These are phyloP conservation scores for Zaprionus bogoriensis DNA, from an alignment of 2,888 invertebrate genomes.

Conservation along the genomic window DNA sequence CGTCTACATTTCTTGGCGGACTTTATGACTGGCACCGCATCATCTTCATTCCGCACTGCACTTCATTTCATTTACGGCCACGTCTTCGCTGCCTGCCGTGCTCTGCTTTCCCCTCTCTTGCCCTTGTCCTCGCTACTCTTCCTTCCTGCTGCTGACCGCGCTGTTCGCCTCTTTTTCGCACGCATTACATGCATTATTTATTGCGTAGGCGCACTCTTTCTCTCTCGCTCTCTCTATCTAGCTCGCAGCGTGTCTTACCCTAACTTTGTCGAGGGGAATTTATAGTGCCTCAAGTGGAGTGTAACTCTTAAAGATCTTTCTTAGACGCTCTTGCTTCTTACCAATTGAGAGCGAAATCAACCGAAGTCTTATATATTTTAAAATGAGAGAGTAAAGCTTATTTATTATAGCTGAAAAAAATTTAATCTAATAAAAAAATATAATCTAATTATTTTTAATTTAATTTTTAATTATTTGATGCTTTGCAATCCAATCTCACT, in stretches of 20 bases:
- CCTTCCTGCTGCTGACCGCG: background rate
- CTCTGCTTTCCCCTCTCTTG: background rate
- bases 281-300: background rate
- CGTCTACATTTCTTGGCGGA: slow-evolving; percentile 50
- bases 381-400: too few species aligned
- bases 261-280: slow-evolving; percentile 3
- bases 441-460: too few species aligned
- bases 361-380: too few species aligned
- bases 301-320: background rate
- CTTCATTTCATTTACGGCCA: slow-evolving; percentile 40
- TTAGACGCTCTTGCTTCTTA: too few species aligned
- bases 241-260: slow-evolving; percentile 26
- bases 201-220: slow-evolving; percentile 37
- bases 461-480: too few species aligned
- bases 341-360: too few species aligned
- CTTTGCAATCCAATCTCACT: too few species aligned
- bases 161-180: slow-evolving; percentile 9
- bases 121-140: background rate
- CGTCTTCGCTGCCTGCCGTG: background rate
- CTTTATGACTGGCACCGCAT: slow-evolving; percentile 40
- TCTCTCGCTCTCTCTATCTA: slow-evolving; percentile 11
- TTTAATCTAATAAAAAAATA: too few species aligned
- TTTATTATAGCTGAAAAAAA: too few species aligned
- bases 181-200: slow-evolving; percentile 59
- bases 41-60: slow-evolving; percentile 44